Evolutionary conservation across 2,797 vertebrate species (phyloP), one percentile per base, ranked within the genome.

Genomic region (Triplophysa yarkandensis): DNA sequence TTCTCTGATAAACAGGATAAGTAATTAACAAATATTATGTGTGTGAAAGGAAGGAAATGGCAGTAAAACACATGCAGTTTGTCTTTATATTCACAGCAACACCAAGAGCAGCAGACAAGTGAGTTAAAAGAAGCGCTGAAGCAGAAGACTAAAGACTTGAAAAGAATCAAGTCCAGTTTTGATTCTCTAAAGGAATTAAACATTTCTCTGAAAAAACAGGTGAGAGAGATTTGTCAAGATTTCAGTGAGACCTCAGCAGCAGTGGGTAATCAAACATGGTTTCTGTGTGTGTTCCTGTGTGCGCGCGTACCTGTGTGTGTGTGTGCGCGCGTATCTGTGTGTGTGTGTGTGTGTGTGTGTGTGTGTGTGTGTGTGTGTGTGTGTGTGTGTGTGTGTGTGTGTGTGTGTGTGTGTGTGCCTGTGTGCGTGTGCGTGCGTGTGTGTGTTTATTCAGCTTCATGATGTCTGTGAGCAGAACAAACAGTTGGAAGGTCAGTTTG

Each of bases 151-250:
- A 96, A 92, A 84, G 95, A 96, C 81, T 95, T 90, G 79, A 94
- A 87, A 81, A 94, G 95, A 71, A 87, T 97, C 43, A 95, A 88
- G 78, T 91, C 89, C 0, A 96, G 91, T 57, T 95, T 95, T 80
- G 92, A 93, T 74, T 84, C 91, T 23, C 86, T 96, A 71, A 98
- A 93, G 86, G 92, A 94, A 58, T 77, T 93, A 44, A 97, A 97
- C 61, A 92, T 95, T 71, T 89, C 83, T 75, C 85, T 95, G 89
- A 97, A 86, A 82, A 95, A 93, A 80, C 93, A 95, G 93, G 96
- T 92, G 80, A 82, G 81, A 23, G 28, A 11, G 13, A n/a, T n/a
- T n/a, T n/a, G n/a, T n/a, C n/a, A n/a, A n/a, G n/a, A n/a, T 10
- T 39, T 17, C 6, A 43, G 6, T 32, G 32, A 28, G 36, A 39